Conservation (phyloP, 1,140 invertebrate species). For the Myzus persicae region DNA sequence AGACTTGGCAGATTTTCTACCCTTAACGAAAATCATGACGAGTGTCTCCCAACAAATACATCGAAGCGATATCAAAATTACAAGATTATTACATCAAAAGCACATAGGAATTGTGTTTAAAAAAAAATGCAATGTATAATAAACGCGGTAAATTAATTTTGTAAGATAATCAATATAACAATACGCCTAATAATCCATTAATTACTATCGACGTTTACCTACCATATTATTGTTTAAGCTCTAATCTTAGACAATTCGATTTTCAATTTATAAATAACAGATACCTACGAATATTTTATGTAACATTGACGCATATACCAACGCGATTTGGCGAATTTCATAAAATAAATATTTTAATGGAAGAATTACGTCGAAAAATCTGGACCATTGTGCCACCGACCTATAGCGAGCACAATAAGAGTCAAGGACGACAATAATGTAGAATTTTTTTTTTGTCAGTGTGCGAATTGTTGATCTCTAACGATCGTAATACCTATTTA, state of each 20-base stretch:
- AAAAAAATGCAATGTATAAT: background rate
- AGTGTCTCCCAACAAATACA: background rate
- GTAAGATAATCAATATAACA: background rate
- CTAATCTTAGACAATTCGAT: background rate
- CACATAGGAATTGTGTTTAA: background rate
- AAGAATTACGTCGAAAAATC: background rate
- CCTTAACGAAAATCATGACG: background rate
- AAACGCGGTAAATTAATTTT: background rate
- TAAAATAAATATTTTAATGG: background rate
- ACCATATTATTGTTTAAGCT: background rate
- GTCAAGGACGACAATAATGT: background rate
- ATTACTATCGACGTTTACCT: background rate
- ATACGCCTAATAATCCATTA: background rate
- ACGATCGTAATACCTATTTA: background rate
- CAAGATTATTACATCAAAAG: background rate
- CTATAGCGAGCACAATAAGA: background rate
- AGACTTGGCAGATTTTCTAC: background rate
- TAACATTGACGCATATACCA: background rate
- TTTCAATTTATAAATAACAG: background rate
- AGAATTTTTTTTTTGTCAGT: background rate
- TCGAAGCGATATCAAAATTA: background rate
- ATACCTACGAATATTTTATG: background rate
- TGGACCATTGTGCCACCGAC: slow-evolving; percentile 29
- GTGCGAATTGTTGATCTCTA: background rate
- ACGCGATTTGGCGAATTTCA: background rate